Percentiles rank a stretch among this genome's conserved stretches.
Conservation (phyloP, 1,140 invertebrate species). For the Meloidogyne chitwoodi region DNA sequence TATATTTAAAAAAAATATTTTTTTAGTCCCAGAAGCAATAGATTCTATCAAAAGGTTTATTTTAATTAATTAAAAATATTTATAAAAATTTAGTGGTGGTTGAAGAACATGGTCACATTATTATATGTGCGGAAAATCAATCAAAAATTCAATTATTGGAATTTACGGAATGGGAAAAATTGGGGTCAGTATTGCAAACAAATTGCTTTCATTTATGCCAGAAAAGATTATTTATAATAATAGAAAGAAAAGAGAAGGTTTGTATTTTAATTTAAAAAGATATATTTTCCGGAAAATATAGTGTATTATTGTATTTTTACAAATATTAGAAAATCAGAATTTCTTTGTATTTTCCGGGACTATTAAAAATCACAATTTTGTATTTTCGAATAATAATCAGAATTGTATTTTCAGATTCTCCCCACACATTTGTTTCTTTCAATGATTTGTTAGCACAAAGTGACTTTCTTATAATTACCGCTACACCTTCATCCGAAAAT, state of each 20-base stretch:
- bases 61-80: neutral
- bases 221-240: constrained; percentile 58
- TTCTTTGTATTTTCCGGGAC: too few relatives aligned
- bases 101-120: constrained; percentile 79
- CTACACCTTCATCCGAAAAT: constrained; percentile 73
- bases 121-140: constrained; percentile 80
- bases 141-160: constrained; percentile 76
- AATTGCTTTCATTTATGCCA: constrained; percentile 57
- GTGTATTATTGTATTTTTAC: too few relatives aligned
- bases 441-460: constrained; percentile 70
- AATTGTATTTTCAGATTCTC: neutral
- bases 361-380: too few relatives aligned
- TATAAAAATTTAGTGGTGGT: constrained; percentile 66
- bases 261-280: neutral
- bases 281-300: neutral
- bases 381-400: too few relatives aligned
- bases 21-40: constrained; percentile 31
- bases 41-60: constrained; percentile 30
- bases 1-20: neutral
- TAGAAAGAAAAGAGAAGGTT: constrained; percentile 1
- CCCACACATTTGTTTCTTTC: constrained; percentile 68
- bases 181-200: constrained; percentile 61
- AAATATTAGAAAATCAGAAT: too few relatives aligned
- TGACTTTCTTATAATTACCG: constrained; percentile 76
- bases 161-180: constrained; percentile 68